Percentiles rank a stretch among this genome's conserved stretches.
Conservation (phyloP, 2,113 vertebrate species). For the Sakesphorus luctuosus region DNA sequence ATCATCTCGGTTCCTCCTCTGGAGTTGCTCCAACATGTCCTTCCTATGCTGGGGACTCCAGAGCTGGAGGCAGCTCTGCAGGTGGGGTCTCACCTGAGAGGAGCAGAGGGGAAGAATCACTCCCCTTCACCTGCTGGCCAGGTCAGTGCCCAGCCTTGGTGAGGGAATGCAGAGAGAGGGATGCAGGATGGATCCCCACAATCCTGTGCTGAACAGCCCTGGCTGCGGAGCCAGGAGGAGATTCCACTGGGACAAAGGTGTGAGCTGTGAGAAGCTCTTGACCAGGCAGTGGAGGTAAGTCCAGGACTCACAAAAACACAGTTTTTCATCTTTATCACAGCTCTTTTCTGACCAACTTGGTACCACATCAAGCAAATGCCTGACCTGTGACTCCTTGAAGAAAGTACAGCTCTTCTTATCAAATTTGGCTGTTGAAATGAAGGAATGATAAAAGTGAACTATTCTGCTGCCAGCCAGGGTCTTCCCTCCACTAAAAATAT, state of each 20-base stretch:
- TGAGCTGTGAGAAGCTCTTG: neutral
- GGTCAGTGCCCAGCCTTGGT: neutral
- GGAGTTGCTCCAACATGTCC: rapidly evolving
- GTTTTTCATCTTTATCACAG: neutral
- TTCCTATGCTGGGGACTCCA: neutral
- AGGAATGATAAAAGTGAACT: neutral
- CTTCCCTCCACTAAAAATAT: neutral
- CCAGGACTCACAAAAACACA: neutral
- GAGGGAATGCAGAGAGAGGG: neutral
- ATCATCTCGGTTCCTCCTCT: neutral
- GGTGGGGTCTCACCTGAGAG: neutral
- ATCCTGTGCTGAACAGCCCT: rapidly evolving
- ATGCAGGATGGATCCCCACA: neutral
- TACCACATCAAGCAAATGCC: neutral
- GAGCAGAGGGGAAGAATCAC: neutral
- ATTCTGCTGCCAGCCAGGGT: neutral
- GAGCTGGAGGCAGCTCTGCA: neutral
- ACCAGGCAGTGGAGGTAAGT: neutral
- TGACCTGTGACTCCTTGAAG: neutral
- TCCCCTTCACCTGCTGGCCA: neutral
- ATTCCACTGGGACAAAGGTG: neutral
- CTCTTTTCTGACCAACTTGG: neutral
- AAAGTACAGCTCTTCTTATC: neutral
- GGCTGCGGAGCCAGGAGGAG: neutral
- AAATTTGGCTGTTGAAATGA: neutral